Percentiles rank a stretch among this genome's conserved stretches.
These are phyloP conservation scores for Psococerastis gibbosa DNA, from an alignment of 2,888 invertebrate genomes.

Conservation along the genomic window DNA sequence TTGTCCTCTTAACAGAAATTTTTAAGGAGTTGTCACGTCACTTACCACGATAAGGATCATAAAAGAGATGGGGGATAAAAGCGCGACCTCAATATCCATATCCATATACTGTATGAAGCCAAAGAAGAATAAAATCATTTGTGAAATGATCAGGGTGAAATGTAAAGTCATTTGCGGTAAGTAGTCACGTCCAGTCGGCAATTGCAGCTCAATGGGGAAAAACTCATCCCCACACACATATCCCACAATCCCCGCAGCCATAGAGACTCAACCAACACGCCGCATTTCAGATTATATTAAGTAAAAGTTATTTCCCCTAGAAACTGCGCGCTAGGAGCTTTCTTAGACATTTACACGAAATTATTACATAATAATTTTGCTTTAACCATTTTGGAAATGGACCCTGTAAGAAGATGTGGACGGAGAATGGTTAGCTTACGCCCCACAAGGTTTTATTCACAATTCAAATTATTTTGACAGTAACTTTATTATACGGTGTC, in stretches of 20 bases:
- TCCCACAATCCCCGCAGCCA: neutral
- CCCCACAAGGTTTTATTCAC: neutral
- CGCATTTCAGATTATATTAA: constrained; percentile 11
- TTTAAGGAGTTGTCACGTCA: no score
- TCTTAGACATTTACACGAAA: constrained; percentile 11
- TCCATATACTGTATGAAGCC: no score
- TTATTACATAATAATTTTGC: constrained; percentile 11
- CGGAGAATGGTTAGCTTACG: neutral
- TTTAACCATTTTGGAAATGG: constrained; percentile 10
- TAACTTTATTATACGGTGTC: constrained; percentile 10
- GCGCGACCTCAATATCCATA: no score
- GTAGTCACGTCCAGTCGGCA: neutral
- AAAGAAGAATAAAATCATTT: no score
- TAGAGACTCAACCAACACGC: neutral
- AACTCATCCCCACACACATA: neutral
- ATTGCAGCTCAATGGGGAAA: neutral
- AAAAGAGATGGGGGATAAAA: no score
- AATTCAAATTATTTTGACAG: constrained; percentile 10
- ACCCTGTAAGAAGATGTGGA: constrained; percentile 5
- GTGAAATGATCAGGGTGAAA: no score
- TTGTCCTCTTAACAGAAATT: no score
- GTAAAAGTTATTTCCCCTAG: constrained; percentile 10
- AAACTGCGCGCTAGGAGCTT: constrained; percentile 9
- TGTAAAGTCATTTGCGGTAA: no score
- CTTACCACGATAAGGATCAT: no score